These are phyloP conservation scores for Drepana falcataria DNA, from an alignment of 2,888 invertebrate genomes.

Conservation along the genomic window DNA sequence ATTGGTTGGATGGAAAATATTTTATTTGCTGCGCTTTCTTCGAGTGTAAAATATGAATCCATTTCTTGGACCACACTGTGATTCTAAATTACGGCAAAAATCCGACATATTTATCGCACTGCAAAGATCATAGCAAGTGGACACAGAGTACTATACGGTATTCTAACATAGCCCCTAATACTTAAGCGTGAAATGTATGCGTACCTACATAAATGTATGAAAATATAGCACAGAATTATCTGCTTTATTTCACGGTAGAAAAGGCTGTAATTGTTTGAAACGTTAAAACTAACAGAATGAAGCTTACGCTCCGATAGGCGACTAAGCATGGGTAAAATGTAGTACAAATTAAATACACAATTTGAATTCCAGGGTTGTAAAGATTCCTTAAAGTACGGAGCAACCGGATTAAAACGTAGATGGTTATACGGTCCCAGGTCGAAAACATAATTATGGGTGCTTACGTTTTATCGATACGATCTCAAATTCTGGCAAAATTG, in stretches of 20 bases:
- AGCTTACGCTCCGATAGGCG: slow-evolving; percentile 1
- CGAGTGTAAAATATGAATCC: no score
- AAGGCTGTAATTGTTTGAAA: neutral
- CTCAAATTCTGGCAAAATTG: neutral
- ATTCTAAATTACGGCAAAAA: slow-evolving; percentile 10
- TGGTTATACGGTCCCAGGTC: neutral
- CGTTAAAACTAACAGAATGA: neutral
- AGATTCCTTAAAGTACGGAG: neutral
- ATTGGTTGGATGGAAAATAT: no score
- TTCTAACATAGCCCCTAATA: slow-evolving; percentile 32
- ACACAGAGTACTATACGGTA: slow-evolving; percentile 43
- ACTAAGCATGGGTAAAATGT: neutral
- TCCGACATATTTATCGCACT: slow-evolving; percentile 18
- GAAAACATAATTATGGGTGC: neutral
- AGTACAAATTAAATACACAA: neutral
- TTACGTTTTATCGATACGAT: neutral
- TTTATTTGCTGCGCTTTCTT: no score
- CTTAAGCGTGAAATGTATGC: slow-evolving; percentile 38
- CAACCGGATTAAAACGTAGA: neutral
- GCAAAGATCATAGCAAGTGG: slow-evolving; percentile 28
- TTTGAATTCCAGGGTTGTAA: neutral
- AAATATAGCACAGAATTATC: slow-evolving; percentile 15
- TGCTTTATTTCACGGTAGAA: slow-evolving; percentile 5
- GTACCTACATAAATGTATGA: slow-evolving; percentile 21
- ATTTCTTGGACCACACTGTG: no score